A percentile compares a stretch with the other conserved stretches of the same genome.
These are phyloP conservation scores for Chondrosia reniformis DNA, from an alignment of 37 sponge, comb jelly and placozoan species.

Conservation along the genomic window DNA sequence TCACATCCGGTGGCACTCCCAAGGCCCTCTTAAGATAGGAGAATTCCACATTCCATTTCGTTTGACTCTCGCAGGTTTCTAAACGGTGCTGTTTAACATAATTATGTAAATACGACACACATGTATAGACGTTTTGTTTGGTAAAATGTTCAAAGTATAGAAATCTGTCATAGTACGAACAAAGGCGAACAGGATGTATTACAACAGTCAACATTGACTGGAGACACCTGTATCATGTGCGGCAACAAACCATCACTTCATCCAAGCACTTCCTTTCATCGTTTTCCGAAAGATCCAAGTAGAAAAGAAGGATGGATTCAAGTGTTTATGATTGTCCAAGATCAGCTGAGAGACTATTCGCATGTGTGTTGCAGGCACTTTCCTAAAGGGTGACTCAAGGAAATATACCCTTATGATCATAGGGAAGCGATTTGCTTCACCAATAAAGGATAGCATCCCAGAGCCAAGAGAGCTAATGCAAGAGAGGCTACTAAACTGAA, in stretches of 20 bases:
- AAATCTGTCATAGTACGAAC: too few species aligned
- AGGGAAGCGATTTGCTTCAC: constrained; percentile 46
- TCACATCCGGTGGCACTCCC: neutral
- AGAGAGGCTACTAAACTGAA: neutral
- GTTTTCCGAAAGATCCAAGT: too few species aligned
- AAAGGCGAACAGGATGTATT: neutral
- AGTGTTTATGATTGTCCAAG: neutral
- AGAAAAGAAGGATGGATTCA: constrained; percentile 15
- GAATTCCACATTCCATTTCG: neutral
- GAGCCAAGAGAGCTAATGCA: neutral
- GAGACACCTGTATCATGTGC: too few species aligned
- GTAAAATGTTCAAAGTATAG: neutral
- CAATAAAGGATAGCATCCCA: constrained; percentile 8
- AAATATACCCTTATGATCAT: constrained; percentile 21
- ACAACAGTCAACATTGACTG: constrained; percentile 15
- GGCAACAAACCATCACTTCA: constrained; percentile 8
- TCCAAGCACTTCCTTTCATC: too few species aligned
- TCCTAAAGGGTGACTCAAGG: constrained; percentile 27
- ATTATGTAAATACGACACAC: too few species aligned
- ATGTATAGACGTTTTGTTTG: neutral
- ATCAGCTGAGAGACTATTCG: constrained; percentile 11
- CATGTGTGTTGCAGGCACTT: constrained; percentile 43
- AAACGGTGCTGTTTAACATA: too few species aligned
- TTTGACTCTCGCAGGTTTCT: too few species aligned
- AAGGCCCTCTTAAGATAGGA: neutral